Evolutionary conservation across 35 echinoderm and acorn worm genomes (phyloP).

Genomic region (Hemicentrotus pulcherrimus): DNA sequence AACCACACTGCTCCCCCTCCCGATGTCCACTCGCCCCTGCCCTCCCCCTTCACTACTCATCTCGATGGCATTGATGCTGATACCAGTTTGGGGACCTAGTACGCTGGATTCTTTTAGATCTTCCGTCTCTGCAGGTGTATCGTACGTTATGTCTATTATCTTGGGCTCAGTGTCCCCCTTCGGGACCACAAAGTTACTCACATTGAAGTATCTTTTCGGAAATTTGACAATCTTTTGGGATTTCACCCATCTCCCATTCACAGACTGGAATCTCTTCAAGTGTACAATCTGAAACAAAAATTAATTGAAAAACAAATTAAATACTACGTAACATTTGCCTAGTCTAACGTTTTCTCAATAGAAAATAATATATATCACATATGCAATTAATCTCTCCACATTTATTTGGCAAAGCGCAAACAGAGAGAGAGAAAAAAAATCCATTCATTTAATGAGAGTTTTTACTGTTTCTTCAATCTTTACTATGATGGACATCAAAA

Average conservation of each 20-base stretch:
- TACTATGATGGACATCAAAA: too few species aligned
- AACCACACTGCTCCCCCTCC: not conserved
- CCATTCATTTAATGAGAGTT: not conserved
- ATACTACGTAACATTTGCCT: too few species aligned
- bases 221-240: constrained; percentile 99
- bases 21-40: not conserved
- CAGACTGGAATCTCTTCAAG: constrained; percentile 99
- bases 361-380: too few species aligned
- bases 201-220: constrained; percentile 84
- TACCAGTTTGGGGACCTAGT: constrained; percentile 46
- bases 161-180: constrained; percentile 41
- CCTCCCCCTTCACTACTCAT: not conserved
- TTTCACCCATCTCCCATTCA: constrained; percentile 98
- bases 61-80: constrained; percentile 55
- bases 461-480: not conserved
- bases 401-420: too few species aligned
- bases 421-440: not conserved
- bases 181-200: constrained; percentile 89
- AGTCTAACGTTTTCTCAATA: too few species aligned
- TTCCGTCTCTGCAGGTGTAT: constrained; percentile 42
- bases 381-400: too few species aligned
- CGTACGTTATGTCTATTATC: not conserved
- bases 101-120: not conserved
- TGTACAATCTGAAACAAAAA: constrained; percentile 82
- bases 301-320: not conserved